A percentile compares a stretch with the other conserved stretches of the same genome.
Evolutionary conservation across 2,888 invertebrate species (phyloP).

Genomic region (Spodoptera littoralis): DNA sequence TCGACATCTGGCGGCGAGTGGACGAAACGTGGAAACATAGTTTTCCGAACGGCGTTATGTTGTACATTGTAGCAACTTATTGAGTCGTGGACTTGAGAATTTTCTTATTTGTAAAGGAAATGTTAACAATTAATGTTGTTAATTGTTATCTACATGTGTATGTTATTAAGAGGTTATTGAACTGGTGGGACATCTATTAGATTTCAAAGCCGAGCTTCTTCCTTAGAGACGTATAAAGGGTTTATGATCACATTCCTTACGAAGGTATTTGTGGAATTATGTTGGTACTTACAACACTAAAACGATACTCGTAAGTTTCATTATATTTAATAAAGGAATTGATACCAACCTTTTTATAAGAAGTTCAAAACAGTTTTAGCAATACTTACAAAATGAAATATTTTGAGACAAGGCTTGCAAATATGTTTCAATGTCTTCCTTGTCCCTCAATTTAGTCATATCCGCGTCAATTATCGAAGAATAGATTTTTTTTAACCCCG

Average conservation of each 20-base stretch:
- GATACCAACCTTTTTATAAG: no score
- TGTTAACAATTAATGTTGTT: neutral
- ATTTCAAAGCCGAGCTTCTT: neutral
- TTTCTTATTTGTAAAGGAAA: neutral
- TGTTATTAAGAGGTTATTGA: conserved; percentile 31
- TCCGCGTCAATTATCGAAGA: no score
- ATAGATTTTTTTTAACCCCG: no score
- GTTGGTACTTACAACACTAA: no score
- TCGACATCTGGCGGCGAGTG: conserved; percentile 81
- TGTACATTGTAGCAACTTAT: conserved; percentile 1
- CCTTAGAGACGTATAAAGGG: conserved; percentile 9
- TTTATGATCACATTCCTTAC: conserved; percentile 6
- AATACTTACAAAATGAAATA: no score
- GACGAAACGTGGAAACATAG: conserved; percentile 68
- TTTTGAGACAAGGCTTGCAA: no score
- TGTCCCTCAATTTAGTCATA: no score
- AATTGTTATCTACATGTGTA: neutral
- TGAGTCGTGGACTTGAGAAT: conserved; percentile 4
- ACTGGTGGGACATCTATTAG: conserved; percentile 15
- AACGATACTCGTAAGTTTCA: no score
- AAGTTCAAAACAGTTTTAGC: no score
- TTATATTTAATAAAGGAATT: no score
- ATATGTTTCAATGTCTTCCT: no score
- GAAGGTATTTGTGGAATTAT: no score
- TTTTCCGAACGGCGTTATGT: conserved; percentile 42